Percentiles rank a stretch among this genome's conserved stretches.
Conservation (phyloP, 2,888 invertebrate genomes). For the Cloeon dipterum region DNA sequence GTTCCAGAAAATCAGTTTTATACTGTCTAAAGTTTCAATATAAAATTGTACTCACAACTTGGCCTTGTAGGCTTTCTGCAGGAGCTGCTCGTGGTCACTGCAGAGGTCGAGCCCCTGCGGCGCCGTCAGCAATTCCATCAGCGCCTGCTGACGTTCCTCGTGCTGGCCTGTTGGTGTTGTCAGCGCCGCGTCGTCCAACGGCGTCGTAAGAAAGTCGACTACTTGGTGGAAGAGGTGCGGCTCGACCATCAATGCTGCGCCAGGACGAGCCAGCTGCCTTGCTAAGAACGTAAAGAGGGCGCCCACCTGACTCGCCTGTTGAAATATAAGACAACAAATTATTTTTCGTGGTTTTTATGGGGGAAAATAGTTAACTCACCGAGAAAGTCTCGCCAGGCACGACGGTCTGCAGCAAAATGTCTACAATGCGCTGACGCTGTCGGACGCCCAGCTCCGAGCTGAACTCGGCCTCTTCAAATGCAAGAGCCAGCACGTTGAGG, state of each 20-base stretch:
- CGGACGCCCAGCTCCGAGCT: constrained; percentile 42
- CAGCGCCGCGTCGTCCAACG: constrained; percentile 10
- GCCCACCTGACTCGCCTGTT: constrained; percentile 32
- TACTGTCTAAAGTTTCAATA: no score
- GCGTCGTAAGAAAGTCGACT: constrained; percentile 22
- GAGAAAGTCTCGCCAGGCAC: constrained; percentile 35
- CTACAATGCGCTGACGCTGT: constrained; percentile 51
- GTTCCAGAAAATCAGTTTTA: background rate
- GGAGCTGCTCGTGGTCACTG: constrained; percentile 28
- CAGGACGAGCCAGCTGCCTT: constrained; percentile 30
- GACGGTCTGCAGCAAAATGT: constrained; percentile 54
- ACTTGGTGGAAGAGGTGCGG: constrained; percentile 31
- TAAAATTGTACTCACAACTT: constrained; percentile 27
- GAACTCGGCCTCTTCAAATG: constrained; percentile 63
- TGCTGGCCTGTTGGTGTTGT: constrained; percentile 17
- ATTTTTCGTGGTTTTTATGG: background rate
- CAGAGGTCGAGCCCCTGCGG: constrained; percentile 30
- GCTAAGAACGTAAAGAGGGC: constrained; percentile 39
- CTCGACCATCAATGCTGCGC: constrained; percentile 29
- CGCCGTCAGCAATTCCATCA: constrained; percentile 41
- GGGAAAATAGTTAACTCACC: no score
- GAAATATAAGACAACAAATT: constrained; percentile 8
- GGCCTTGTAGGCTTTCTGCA: constrained; percentile 35
- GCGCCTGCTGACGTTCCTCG: constrained; percentile 47
- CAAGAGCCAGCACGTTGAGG: constrained; percentile 60